Evolutionary conservation across 2,888 invertebrate genomes (phyloP).

Genomic region (Harpagoxenus sublaevis): DNA sequence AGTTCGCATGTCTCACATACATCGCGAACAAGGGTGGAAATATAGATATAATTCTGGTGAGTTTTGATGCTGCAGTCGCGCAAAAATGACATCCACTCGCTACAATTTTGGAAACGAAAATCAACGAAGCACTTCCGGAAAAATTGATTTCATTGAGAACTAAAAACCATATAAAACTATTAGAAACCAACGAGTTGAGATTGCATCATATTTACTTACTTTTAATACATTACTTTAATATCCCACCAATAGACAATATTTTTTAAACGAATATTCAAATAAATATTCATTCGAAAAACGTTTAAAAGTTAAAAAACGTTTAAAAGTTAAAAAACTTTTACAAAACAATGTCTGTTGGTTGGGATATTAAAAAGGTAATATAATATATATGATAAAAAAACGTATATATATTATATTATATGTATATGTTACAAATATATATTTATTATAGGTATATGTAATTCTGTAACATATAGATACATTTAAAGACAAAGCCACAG

Average conservation of each 20-base stretch:
- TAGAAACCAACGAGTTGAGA: no score
- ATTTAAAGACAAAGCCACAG: not conserved
- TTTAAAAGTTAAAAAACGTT: no score
- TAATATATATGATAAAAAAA: not conserved
- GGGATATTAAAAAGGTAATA: not conserved
- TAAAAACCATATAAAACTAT: not conserved
- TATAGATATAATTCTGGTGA: slow-evolving; percentile 8
- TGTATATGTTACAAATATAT: not conserved
- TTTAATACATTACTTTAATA: not conserved
- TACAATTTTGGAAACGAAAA: not conserved
- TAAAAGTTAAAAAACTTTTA: no score
- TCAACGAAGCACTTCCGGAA: not conserved
- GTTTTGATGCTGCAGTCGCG: not conserved
- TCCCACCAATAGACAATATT: no score
- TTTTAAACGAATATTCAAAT: no score
- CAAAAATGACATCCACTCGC: not conserved
- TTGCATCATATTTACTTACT: not conserved
- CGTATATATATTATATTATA: not conserved
- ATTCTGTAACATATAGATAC: not conserved
- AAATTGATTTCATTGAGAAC: not conserved
- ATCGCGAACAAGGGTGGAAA: not conserved
- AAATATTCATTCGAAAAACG: no score
- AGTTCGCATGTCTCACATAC: not conserved
- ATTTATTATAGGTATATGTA: not conserved
- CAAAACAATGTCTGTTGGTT: no score